Evolutionary conservation across 2,888 invertebrate species (phyloP), one percentile per base, ranked within the genome.

Genomic region (Phoronis australis): DNA sequence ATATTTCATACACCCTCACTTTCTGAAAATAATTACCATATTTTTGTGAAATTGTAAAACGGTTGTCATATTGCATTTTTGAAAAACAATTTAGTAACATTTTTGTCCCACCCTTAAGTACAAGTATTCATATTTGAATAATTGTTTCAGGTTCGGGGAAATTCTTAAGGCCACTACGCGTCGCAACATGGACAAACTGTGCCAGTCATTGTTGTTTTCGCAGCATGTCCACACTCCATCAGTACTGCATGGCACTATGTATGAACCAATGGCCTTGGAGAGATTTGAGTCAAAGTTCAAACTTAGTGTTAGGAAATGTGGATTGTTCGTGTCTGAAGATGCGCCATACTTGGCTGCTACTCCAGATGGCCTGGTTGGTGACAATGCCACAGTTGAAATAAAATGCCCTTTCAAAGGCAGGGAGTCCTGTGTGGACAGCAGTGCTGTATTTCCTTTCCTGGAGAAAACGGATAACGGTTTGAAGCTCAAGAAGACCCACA

Each of bases 331-430:
- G 15, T 42, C 22, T 24, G 6, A 18, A 23, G 35, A 39, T 6
- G 22, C 37, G 6, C 53, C 56, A 26, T 59, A 45, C 45, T 42
- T 59, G 6, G 57, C 42, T 4, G 53, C 54, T 9, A 44, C 49
- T 5, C 56, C 54, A 18, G 57, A 59, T 50, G 57, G 55, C 5
- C 15, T 59, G 1, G 48, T 56, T 37, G 47, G 25, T 20, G 44
- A 44, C 12, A 45, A 41, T 9, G 18, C 4, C 9, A 45, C 56
- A 12, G 22, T 57, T 22, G 57, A 59, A 37, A 44, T 59, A 1
- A 59, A 59, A 37, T 54, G 55, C 26, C 52, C 59, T 26, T 55
- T 44, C 25, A 39, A 20, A 40, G 56, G 52, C 0, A 46, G 56
- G 38, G 41, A 55, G 18, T 35, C n/a, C 15, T 3, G 9, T 3